These are phyloP conservation scores for Arbacia lixula DNA, from an alignment of 53 echinoderm and acorn worm species.

Conservation along the genomic window DNA sequence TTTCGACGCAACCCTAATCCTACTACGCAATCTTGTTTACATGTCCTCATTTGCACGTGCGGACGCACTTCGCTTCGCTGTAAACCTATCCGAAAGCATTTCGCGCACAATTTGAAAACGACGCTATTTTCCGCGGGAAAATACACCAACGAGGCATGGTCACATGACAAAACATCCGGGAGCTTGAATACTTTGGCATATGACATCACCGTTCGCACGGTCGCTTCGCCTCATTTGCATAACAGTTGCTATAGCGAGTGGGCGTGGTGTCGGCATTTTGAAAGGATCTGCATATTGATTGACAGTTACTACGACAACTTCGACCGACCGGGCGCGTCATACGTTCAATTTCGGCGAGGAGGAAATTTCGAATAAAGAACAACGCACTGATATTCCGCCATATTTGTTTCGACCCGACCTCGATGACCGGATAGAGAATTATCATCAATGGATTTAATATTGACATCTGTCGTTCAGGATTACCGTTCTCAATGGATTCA, in stretches of 20 bases:
- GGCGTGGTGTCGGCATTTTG: conserved; percentile 54
- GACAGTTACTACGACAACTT: conserved; percentile 64
- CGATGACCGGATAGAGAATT: conserved; percentile 60
- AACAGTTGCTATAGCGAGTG: conserved; percentile 57
- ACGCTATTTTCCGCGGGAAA: conserved; percentile 57
- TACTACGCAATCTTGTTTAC: neutral
- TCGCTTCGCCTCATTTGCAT: conserved; percentile 50
- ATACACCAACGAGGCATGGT: conserved; percentile 4
- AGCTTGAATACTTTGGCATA: conserved; percentile 14
- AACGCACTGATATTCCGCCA: conserved; percentile 61
- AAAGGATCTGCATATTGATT: conserved; percentile 55
- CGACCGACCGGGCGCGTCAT: conserved; percentile 47
- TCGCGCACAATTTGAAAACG: conserved; percentile 53
- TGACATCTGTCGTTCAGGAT: conserved; percentile 52
- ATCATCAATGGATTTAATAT: conserved; percentile 58
- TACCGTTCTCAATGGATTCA: conserved; percentile 59
- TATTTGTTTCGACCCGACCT: conserved; percentile 63
- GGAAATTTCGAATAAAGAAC: conserved; percentile 66
- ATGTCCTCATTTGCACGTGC: neutral
- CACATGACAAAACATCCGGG: conserved; percentile 53
- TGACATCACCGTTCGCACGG: conserved; percentile 48
- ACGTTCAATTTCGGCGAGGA: conserved; percentile 51
- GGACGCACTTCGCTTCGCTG: neutral
- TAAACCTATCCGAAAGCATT: neutral
- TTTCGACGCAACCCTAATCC: neutral